A percentile compares a stretch with the other conserved stretches of the same genome.
Evolutionary conservation across 2,888 invertebrate species (phyloP).

Genomic region (Brachypterus glaber): DNA sequence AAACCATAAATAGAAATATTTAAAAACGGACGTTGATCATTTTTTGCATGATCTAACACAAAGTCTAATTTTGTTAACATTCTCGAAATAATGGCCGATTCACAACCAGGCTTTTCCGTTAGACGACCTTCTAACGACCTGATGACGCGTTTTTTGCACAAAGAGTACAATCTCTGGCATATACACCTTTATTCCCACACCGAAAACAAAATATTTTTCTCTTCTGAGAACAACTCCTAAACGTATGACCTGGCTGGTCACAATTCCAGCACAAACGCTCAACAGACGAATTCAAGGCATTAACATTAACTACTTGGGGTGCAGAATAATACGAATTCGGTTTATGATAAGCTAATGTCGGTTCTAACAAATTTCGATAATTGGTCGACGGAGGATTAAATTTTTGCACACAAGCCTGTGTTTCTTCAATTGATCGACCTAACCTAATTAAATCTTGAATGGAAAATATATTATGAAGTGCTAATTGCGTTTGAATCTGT

Average conservation of each 20-base stretch:
- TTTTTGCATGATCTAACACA: too few species aligned
- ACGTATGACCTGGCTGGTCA: slow-evolving; percentile 3
- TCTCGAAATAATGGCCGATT: too few species aligned
- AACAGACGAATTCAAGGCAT: too few species aligned
- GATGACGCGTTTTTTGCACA: slow-evolving; percentile 9
- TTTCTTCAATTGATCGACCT: background rate
- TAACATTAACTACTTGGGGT: too few species aligned
- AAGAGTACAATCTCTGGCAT: background rate
- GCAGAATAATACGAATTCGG: too few species aligned
- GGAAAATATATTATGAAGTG: slow-evolving; percentile 2
- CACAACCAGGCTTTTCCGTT: background rate
- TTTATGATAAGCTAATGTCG: slow-evolving; percentile 10
- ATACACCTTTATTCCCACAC: too few species aligned
- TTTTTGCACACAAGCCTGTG: background rate
- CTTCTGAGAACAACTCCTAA: slow-evolving; percentile 4
- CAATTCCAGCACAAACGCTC: slow-evolving; percentile 11
- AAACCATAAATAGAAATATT: too few species aligned
- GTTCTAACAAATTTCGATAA: slow-evolving; percentile 8
- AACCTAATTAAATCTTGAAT: slow-evolving; percentile 4
- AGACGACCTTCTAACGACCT: slow-evolving; percentile 5
- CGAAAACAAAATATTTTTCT: slow-evolving; percentile 6
- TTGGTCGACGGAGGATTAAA: slow-evolving; percentile 3
- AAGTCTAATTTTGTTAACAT: too few species aligned
- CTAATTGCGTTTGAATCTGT: slow-evolving; percentile 5
- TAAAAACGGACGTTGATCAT: too few species aligned